Percentiles rank a stretch among this genome's conserved stretches.
These are phyloP conservation scores for Cataglyphis rosenhaueri DNA, from an alignment of 2,888 invertebrate genomes.

Conservation along the genomic window DNA sequence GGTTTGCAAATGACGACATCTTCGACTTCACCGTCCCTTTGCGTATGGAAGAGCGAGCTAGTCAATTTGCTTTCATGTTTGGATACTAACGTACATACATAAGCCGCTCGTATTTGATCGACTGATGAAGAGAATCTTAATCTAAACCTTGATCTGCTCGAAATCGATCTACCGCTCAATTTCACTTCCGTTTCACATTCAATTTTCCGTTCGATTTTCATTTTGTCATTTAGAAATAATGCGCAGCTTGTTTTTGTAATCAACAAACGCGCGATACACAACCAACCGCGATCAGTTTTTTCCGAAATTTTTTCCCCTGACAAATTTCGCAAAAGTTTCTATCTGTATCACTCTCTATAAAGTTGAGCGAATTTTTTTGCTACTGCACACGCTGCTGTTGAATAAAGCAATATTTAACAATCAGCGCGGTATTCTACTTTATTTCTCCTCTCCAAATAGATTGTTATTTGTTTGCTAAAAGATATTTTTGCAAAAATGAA, in stretches of 20 bases:
- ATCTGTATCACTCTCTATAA: background rate
- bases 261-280: no score
- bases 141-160: slow-evolving; percentile 54
- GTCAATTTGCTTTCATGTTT: slow-evolving; percentile 71
- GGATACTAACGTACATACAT: slow-evolving; percentile 22
- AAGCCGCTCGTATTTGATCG: slow-evolving; percentile 53
- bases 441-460: background rate
- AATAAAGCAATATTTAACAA: background rate
- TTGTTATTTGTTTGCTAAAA: background rate
- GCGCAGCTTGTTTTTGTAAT: background rate
- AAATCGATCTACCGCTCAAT: slow-evolving; percentile 65
- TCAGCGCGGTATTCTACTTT: background rate
- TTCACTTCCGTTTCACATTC: slow-evolving; percentile 64
- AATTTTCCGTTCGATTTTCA: background rate
- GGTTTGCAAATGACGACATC: slow-evolving; percentile 57
- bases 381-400: background rate
- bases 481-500: background rate
- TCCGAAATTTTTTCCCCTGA: background rate
- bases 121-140: slow-evolving; percentile 41
- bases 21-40: slow-evolving; percentile 51
- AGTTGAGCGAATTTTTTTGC: background rate
- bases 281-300: background rate
- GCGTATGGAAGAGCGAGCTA: slow-evolving; percentile 58
- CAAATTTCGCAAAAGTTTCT: slow-evolving; percentile 5
- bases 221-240: slow-evolving; percentile 10